Conservation (phyloP, 2,113 vertebrate species). For the Ageneiosus marmoratus region DNA sequence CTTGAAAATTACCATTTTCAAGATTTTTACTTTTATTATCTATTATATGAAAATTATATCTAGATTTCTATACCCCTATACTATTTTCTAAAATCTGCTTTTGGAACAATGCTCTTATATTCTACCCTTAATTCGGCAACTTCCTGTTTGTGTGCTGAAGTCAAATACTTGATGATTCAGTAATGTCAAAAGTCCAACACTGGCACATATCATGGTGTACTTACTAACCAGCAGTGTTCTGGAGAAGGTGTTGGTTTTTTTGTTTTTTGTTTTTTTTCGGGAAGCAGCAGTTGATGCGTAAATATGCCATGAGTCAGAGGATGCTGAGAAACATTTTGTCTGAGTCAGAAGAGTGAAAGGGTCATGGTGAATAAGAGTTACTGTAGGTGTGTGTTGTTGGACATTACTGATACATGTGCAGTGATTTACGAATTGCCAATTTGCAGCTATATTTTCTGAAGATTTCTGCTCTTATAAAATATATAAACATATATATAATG, state of each 20-base stretch:
- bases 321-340: constrained; percentile 8
- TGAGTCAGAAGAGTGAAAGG: constrained; percentile 32
- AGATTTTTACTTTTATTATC: neutral
- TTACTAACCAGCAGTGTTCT: neutral
- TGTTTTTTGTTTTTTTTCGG: constrained; percentile 1
- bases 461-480: neutral
- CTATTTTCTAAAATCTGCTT: neutral
- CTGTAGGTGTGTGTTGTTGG: neutral
- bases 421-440: neutral
- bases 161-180: neutral
- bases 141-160: neutral
- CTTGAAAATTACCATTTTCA: neutral
- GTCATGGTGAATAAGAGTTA: constrained; percentile 23
- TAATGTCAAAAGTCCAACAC: neutral
- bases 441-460: neutral
- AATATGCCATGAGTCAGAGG: constrained; percentile 38
- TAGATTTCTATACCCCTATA: neutral
- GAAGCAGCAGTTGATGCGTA: constrained; percentile 20
- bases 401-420: neutral
- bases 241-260: neutral
- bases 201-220: neutral
- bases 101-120: neutral
- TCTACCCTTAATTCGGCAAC: neutral
- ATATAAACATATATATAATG: neutral
- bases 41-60: neutral